phyloP scores from a whole-genome alignment of 2,888 invertebrate species.

The Dermolepida albohirtum region DNA sequence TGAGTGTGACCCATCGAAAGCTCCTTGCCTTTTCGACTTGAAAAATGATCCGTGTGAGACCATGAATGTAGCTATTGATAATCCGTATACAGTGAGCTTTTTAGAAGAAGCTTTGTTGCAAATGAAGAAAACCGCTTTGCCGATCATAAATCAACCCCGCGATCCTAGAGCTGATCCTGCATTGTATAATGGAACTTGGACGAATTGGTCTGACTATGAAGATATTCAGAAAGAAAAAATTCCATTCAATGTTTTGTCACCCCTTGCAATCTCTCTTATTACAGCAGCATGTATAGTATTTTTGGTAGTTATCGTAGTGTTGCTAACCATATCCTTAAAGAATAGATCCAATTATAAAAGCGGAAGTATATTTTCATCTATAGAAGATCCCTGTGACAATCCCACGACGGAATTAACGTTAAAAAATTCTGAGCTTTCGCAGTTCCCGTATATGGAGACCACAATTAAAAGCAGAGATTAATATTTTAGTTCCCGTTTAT shows the following conservation, averaged over 20 bases:
- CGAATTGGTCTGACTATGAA: slow-evolving; percentile 70
- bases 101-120: slow-evolving; percentile 65
- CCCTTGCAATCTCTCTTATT: slow-evolving; percentile 58
- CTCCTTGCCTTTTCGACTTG: slow-evolving; percentile 68
- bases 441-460: slow-evolving; percentile 51
- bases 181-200: slow-evolving; percentile 70
- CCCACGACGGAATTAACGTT: slow-evolving; percentile 47
- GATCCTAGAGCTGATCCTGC: slow-evolving; percentile 68
- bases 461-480: slow-evolving; percentile 43
- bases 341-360: slow-evolving; percentile 43
- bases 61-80: slow-evolving; percentile 64
- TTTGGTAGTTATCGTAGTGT: slow-evolving; percentile 53
- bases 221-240: slow-evolving; percentile 49
- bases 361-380: slow-evolving; percentile 27
- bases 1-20: slow-evolving; percentile 58
- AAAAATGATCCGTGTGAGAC: slow-evolving; percentile 68
- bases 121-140: slow-evolving; percentile 63
- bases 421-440: slow-evolving; percentile 54
- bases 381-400: slow-evolving; percentile 49
- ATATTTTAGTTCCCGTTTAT: background rate
- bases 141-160: slow-evolving; percentile 64
- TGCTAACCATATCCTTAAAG: slow-evolving; percentile 39
- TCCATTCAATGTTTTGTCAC: slow-evolving; percentile 53
- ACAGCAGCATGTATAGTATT: slow-evolving; percentile 56
- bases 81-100: slow-evolving; percentile 62